Base-by-base conservation (phyloP, 2,888 invertebrate genomes). In the Nebria brevicollis region DNA sequence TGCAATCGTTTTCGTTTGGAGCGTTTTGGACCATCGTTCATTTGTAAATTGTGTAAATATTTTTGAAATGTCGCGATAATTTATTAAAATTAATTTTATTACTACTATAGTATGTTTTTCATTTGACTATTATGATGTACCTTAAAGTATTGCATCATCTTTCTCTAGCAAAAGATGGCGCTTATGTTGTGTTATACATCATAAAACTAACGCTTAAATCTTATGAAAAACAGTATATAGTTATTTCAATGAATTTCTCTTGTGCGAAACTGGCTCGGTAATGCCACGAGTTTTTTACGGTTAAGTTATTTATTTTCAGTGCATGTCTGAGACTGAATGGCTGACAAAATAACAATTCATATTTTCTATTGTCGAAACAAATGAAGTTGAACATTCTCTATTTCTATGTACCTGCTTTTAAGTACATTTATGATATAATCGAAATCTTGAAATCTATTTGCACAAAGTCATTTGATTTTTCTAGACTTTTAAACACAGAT, bases 371-470 rank as follows among this genome's bases (percentile, higher is more conserved):
- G 25, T n/a, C 70, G 70, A 66, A 66, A 66, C 70, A 34, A 34
- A 70, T 70, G 25, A 26, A 70, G 26, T 26, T 26, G 25, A 34
- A 70, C 34, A 70, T 70, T 70, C 70, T 70, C 70, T 70, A 70
- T 70, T 20, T 70, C 20, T 20, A 70, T 70, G 70, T 70, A 70
- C 70, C 70, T 70, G 70, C 54, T 54, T 70, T 70, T 34, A 70
- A 70, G 70, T 70, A 70, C 70, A 70, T 70, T 70, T 70, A 70
- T 70, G 70, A 70, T 70, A 34, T 26, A 70, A 25, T 70, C 70
- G 11, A 70, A 34, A 34, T 70, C 70, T 70, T 70, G 26, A 70
- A 54, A 54, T 54, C 54, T 54, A 11, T 54, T 54, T 54, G 54
- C 54, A 54, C 54, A 54, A 34, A 54, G 54, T 54, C 8, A 54